These are phyloP conservation scores for Heliconius congener DNA, from an alignment of 1,140 invertebrate genomes.

Conservation along the genomic window DNA sequence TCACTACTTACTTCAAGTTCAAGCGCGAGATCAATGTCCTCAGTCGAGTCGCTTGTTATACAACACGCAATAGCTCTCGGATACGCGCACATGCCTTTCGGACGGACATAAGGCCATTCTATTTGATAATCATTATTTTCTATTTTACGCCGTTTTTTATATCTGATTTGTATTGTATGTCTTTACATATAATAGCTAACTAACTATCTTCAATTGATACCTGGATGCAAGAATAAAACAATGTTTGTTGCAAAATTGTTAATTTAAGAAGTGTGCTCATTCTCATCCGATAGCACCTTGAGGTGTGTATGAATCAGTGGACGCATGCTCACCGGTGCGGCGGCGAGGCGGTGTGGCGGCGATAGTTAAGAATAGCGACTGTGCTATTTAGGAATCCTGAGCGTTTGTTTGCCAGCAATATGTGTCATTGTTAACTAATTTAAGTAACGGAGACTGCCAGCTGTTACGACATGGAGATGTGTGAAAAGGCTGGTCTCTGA, in stretches of 20 bases:
- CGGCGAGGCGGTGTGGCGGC: conserved; percentile 57
- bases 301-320: conserved; percentile 75
- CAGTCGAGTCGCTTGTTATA: conserved; percentile 45
- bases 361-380: conserved; percentile 72
- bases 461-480: conserved; percentile 67
- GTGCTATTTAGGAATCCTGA: conserved; percentile 77
- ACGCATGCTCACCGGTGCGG: conserved; percentile 50
- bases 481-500: conserved; percentile 45
- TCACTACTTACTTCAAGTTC: conserved; percentile 54
- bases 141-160: neutral
- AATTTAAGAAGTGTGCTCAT: conserved; percentile 52
- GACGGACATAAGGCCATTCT: conserved; percentile 2
- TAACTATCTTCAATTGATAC: neutral
- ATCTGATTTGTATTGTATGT: neutral
- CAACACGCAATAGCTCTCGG: conserved; percentile 51
- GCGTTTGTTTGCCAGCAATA: conserved; percentile 80
- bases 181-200: neutral
- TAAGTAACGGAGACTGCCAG: conserved; percentile 77
- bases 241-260: conserved; percentile 19
- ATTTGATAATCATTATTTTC: neutral
- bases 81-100: conserved; percentile 47
- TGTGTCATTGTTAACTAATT: conserved; percentile 82
- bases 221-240: neutral
- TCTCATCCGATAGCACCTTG: conserved; percentile 66
- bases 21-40: conserved; percentile 72